A percentile compares a stretch with the other conserved stretches of the same genome.
phyloP scores from a whole-genome alignment of 1,140 invertebrate genomes.

The Drosophila serrata region DNA sequence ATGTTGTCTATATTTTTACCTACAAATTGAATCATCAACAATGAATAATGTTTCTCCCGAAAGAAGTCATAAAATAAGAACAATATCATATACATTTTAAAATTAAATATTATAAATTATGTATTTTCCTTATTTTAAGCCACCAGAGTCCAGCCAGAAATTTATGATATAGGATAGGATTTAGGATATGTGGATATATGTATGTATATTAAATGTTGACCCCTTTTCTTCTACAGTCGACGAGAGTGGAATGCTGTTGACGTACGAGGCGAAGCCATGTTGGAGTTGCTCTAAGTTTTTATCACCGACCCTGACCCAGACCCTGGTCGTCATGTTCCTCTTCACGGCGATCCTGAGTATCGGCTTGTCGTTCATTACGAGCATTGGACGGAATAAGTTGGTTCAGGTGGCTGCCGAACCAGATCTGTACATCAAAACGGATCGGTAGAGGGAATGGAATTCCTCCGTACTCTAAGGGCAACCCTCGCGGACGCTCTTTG shows the following conservation, averaged over 20 bases:
- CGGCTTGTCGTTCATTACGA: slow-evolving; percentile 34
- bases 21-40: neutral
- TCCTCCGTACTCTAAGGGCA: slow-evolving; percentile 18
- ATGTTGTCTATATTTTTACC: neutral
- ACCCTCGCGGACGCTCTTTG: slow-evolving; percentile 44
- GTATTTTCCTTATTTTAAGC: too few species aligned
- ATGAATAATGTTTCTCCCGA: neutral
- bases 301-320: slow-evolving; percentile 20
- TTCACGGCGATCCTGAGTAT: slow-evolving; percentile 25
- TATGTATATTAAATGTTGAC: too few species aligned
- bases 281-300: slow-evolving; percentile 46
- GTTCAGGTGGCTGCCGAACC: slow-evolving; percentile 21
- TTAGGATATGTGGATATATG: too few species aligned
- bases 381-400: slow-evolving; percentile 36
- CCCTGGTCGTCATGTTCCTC: slow-evolving; percentile 3
- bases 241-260: neutral
- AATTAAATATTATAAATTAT: too few species aligned
- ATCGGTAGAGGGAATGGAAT: slow-evolving; percentile 5
- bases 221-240: neutral
- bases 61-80: neutral
- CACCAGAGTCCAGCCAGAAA: too few species aligned
- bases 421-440: slow-evolving; percentile 48
- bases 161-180: too few species aligned
- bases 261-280: slow-evolving; percentile 42
- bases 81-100: too few species aligned